Evolutionary conservation across 2,113 vertebrate species (phyloP).

Genomic region (Sceloporus tristichus): DNA sequence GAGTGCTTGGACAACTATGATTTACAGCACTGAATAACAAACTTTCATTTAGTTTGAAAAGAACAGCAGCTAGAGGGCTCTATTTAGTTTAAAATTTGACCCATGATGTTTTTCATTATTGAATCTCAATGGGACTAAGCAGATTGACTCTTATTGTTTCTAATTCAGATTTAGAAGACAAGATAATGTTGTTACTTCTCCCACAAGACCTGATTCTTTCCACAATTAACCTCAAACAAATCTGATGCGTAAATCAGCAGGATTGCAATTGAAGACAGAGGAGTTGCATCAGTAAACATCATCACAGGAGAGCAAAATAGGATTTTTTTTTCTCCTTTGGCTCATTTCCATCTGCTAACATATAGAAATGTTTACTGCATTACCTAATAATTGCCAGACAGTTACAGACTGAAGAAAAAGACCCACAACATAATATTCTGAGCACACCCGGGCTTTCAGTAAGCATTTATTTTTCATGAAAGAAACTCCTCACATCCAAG

Average conservation of each 20-base stretch:
- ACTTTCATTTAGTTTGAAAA: constrained; percentile 50
- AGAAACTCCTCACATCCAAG: background rate
- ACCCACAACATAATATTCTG: background rate
- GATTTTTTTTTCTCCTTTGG: background rate
- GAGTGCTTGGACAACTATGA: constrained; percentile 59
- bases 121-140: constrained; percentile 39
- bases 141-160: constrained; percentile 56
- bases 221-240: constrained; percentile 48
- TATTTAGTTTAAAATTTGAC: constrained; percentile 63
- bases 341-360: background rate
- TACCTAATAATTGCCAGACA: background rate
- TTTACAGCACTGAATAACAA: constrained; percentile 60
- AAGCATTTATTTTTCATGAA: background rate
- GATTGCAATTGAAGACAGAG: constrained; percentile 4
- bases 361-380: background rate
- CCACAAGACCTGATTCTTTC: constrained; percentile 38
- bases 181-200: constrained; percentile 51
- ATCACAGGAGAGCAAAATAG: background rate
- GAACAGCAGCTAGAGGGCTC: constrained; percentile 53
- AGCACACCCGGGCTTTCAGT: background rate
- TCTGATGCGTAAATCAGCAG: constrained; percentile 55
- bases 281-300: constrained; percentile 19
- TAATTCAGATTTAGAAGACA: constrained; percentile 65
- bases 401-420: background rate
- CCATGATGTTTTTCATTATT: constrained; percentile 59